A percentile compares a stretch with the other conserved stretches of the same genome.
phyloP scores from a whole-genome alignment of 2,797 vertebrate genomes.

The Sus cebifrons region DNA sequence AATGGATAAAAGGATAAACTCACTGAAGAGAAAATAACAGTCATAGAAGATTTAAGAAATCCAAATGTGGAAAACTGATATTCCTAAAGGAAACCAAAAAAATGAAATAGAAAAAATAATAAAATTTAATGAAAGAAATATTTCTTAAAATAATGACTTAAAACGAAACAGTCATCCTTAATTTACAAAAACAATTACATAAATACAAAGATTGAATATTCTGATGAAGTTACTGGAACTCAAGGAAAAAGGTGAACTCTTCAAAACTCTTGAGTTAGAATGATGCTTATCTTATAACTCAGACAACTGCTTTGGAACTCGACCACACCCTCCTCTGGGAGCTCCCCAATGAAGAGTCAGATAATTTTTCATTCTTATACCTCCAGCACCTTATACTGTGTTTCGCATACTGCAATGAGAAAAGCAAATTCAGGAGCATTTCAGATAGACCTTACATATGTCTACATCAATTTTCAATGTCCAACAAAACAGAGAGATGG shows the following conservation, averaged over 20 bases:
- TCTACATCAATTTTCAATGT: neutral
- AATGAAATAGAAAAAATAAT: neutral
- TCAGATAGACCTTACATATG: neutral
- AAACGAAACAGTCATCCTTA: neutral
- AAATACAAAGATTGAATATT: constrained; percentile 20
- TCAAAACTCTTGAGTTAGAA: neutral
- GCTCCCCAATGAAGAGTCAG: neutral
- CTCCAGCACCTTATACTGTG: neutral
- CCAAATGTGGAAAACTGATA: neutral
- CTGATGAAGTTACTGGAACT: neutral
- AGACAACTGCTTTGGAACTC: neutral
- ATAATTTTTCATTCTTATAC: neutral
- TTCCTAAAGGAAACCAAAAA: neutral
- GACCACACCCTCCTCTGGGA: neutral
- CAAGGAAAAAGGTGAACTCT: neutral
- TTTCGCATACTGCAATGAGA: neutral
- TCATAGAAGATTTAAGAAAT: neutral
- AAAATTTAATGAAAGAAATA: neutral
- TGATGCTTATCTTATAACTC: neutral
- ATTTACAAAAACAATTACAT: neutral
- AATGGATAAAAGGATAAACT: neutral
- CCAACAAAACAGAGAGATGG: neutral
- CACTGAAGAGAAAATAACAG: neutral
- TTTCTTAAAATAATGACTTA: constrained; percentile 27
- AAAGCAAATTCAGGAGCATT: neutral